Evolutionary conservation across 2,797 vertebrate genomes (phyloP).

Genomic region (Varecia variegata): DNA sequence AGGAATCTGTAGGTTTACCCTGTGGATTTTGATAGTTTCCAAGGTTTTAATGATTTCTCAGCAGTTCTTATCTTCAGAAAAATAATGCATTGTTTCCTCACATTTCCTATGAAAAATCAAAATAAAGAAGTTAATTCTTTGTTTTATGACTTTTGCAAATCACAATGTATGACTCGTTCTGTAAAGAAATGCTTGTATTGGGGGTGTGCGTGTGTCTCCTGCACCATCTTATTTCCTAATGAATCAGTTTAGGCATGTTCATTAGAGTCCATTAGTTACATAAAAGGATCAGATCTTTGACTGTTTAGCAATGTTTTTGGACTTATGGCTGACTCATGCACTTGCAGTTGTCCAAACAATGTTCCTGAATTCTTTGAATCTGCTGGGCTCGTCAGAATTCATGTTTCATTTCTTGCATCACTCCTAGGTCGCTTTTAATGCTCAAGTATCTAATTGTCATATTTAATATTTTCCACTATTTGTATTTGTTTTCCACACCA

Average conservation of each 20-base stretch:
- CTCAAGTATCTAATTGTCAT: neutral
- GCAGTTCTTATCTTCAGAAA: neutral
- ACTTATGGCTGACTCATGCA: neutral
- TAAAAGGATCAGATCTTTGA: neutral
- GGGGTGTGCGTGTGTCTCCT: neutral
- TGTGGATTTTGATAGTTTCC: conserved; percentile 44
- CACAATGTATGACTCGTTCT: conserved; percentile 26
- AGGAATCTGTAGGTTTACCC: neutral
- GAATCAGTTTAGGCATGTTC: neutral
- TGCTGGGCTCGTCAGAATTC: conserved; percentile 1
- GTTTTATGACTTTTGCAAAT: conserved; percentile 57
- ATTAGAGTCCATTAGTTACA: neutral
- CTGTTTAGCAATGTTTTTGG: neutral
- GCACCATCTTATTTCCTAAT: neutral
- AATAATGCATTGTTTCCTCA: neutral
- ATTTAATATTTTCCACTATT: neutral
- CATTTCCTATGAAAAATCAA: conserved; percentile 14
- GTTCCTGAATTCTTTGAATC: neutral
- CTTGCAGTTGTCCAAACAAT: neutral
- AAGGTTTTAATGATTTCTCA: conserved; percentile 54
- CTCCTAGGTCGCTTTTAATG: neutral
- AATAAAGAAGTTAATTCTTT: conserved; percentile 57
- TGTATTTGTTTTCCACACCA: neutral
- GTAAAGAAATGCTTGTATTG: neutral
- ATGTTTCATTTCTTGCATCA: neutral